A percentile compares a stretch with the other conserved stretches of the same genome.
phyloP scores from a whole-genome alignment of 2,797 vertebrate genomes.

The Tympanoctomys barrerae region DNA sequence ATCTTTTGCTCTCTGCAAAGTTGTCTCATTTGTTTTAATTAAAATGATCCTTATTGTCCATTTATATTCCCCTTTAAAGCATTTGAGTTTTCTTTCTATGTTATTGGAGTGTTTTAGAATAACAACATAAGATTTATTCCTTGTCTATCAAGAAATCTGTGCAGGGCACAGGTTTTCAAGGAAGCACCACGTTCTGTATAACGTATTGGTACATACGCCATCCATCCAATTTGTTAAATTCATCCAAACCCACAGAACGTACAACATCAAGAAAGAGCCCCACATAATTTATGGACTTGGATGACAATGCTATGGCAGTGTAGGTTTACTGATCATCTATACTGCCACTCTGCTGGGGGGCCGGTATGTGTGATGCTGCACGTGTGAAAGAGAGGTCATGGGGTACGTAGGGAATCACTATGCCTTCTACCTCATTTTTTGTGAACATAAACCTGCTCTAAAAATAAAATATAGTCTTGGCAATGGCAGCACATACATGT shows the following conservation, averaged over 20 bases:
- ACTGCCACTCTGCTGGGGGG: not conserved
- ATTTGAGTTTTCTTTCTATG: conserved; percentile 31
- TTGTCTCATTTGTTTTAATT: not conserved
- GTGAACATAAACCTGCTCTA: not conserved
- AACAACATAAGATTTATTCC: not conserved
- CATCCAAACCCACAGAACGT: not conserved
- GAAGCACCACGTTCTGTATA: not conserved
- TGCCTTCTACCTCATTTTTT: not conserved
- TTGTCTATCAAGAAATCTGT: conserved; percentile 36
- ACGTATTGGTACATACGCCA: not conserved
- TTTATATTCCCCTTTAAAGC: not conserved
- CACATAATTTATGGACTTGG: not conserved
- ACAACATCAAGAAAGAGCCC: not conserved
- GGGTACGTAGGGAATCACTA: not conserved
- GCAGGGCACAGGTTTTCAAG: not conserved
- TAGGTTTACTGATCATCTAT: not conserved
- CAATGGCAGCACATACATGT: not conserved
- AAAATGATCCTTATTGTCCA: not conserved
- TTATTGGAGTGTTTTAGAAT: not conserved
- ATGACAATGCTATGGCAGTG: not conserved
- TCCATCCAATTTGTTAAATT: not conserved
- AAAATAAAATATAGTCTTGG: not conserved
- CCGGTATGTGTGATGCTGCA: not conserved
- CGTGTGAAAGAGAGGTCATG: not conserved
- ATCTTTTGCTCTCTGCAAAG: not conserved